Conservation (phyloP, 2,888 invertebrate species). For the Amiota mariae region DNA sequence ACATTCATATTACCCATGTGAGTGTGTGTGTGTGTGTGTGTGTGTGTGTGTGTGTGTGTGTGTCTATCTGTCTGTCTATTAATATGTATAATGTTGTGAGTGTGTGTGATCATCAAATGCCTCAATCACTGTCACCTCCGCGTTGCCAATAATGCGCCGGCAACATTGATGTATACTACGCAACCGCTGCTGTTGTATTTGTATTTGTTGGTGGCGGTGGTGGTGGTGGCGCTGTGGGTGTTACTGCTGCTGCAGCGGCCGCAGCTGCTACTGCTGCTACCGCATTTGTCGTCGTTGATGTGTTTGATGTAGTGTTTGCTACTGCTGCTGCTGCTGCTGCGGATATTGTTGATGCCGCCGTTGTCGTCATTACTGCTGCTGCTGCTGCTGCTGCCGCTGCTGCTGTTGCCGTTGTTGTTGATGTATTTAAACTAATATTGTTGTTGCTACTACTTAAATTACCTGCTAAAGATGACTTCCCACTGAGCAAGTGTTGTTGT, state of each 20-base stretch:
- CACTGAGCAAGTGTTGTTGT: slow-evolving; percentile 28
- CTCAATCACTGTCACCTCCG: slow-evolving; percentile 26
- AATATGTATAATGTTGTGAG: too few species aligned
- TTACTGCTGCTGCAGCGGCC: slow-evolving; percentile 49
- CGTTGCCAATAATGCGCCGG: slow-evolving; percentile 62
- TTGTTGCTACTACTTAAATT: slow-evolving; percentile 47
- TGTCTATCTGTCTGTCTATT: not conserved
- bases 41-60: too few species aligned
- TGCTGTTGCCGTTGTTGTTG: slow-evolving; percentile 18
- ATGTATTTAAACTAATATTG: slow-evolving; percentile 35
- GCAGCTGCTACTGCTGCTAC: slow-evolving; percentile 48
- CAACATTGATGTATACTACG: slow-evolving; percentile 72
- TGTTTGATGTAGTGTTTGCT: slow-evolving; percentile 36
- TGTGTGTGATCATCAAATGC: slow-evolving; percentile 34
- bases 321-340: slow-evolving; percentile 43
- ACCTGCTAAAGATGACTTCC: slow-evolving; percentile 44
- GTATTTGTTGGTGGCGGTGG: slow-evolving; percentile 60
- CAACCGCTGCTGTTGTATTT: slow-evolving; percentile 72
- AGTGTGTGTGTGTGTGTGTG: slow-evolving; percentile 3
- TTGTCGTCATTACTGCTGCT: slow-evolving; percentile 39
- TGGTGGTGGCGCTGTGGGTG: slow-evolving; percentile 48
- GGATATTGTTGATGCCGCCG: slow-evolving; percentile 30
- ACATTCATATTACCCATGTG: not conserved
- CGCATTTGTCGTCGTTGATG: slow-evolving; percentile 19
- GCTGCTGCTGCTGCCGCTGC: slow-evolving; percentile 41